phyloP scores from a whole-genome alignment of 2,113 vertebrate genomes.

The Pluvialis apricaria region DNA sequence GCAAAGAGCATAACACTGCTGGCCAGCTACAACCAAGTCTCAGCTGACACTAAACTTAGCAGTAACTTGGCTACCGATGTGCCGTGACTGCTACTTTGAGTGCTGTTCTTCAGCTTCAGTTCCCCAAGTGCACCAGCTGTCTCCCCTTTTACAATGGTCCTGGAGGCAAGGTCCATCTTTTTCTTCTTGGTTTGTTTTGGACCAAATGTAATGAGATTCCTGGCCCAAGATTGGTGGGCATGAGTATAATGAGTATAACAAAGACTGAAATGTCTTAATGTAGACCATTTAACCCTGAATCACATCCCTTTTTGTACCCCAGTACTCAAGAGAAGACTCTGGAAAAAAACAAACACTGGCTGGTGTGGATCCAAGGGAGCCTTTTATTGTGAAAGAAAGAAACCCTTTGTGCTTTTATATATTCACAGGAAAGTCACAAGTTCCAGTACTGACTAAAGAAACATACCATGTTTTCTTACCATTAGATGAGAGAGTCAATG shows the following conservation, averaged over 20 bases:
- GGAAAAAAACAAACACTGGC: background rate
- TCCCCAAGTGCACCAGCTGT: background rate
- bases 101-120: background rate
- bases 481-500: background rate
- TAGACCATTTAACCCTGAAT: background rate
- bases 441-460: background rate
- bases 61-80: background rate
- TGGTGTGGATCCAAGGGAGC: background rate
- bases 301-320: background rate
- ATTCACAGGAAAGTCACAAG: background rate
- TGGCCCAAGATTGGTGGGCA: background rate
- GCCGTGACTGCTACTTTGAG: background rate
- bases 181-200: background rate
- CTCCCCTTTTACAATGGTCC: background rate
- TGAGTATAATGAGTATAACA: background rate
- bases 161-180: background rate
- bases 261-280: background rate
- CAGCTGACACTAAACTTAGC: background rate
- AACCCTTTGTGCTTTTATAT: background rate
- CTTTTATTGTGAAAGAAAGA: background rate
- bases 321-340: background rate
- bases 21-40: background rate
- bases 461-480: background rate
- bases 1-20: background rate
- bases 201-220: background rate